Base-by-base conservation (phyloP, 2,888 invertebrate genomes). In the Aplocera efformata region DNA sequence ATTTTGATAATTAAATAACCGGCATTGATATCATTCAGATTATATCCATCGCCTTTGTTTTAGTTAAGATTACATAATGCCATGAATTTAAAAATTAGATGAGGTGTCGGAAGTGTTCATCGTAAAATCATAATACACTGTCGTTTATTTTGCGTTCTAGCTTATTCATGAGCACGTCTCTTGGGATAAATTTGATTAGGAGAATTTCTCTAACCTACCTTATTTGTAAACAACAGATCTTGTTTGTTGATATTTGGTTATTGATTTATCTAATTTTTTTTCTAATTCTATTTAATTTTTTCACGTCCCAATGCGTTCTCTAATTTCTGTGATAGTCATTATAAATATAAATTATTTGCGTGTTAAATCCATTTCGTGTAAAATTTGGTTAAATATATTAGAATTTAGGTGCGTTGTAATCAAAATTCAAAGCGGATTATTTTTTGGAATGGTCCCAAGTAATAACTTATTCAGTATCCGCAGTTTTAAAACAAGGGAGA, bases 111-210 rank as follows among this genome's bases (percentile, higher is more conserved):
- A 32, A 37, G 31, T 28, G 43, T 46, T 32, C 35, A 42, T 44
- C 36, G 38, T 8, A 37, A 33, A 38, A 42, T 44, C 36, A 41
- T 8, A 37, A 33, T 30, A 40, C 28, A 25, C 10, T 30, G 32
- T 32, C 31, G 36, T 47, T 48, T 41, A 29, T 49, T 48, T 48
- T 30, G 10, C 25, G 10, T n/a, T 7, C 17, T 13, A n/a, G 26
- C 42, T 50, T 55, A 50, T 53, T 45, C 44, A 33, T 29, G 41
- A 30, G 28, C 42, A 49, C 42, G 51, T 8, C n/a, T 48, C 31
- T 23, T 20, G 7, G 7, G n/a, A 1, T 3, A 10, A 29, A 28
- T 6, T 10, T 10, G 26, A n/a, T 9, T 6, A 7, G 4, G 20
- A 21, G 25, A 13, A 11, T 32, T 22, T 6, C 9, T 30, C 6